phyloP scores from a whole-genome alignment of 1,140 invertebrate species.

The Papilio helenus region DNA sequence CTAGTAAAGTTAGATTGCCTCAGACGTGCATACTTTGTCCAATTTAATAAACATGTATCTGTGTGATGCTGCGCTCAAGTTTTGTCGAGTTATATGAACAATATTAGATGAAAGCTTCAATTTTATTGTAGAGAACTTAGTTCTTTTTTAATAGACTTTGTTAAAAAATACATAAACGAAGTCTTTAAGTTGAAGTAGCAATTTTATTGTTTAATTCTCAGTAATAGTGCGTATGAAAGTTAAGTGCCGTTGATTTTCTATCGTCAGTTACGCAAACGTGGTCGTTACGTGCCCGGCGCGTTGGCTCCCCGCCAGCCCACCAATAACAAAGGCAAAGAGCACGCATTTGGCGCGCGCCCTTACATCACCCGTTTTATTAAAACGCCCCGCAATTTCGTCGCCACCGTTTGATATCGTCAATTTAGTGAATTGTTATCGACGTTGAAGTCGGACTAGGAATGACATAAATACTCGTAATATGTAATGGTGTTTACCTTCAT shows the following conservation, averaged over 20 bases:
- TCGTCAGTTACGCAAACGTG: not conserved
- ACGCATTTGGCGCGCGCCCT: slow-evolving; percentile 3
- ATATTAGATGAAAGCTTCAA: too few species aligned
- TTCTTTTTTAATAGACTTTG: too few species aligned
- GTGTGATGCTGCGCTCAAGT: not conserved
- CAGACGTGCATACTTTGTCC: not conserved
- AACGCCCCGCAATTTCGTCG: slow-evolving; percentile 13
- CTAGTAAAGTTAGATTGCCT: not conserved
- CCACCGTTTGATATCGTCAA: slow-evolving; percentile 15
- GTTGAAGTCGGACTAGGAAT: not conserved
- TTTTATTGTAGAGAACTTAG: too few species aligned
- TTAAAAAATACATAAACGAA: not conserved
- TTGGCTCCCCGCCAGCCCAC: not conserved
- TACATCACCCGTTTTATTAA: slow-evolving; percentile 26
- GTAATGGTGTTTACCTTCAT: not conserved
- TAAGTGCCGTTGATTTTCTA: slow-evolving; percentile 25
- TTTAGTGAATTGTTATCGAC: slow-evolving; percentile 22
- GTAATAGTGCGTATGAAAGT: slow-evolving; percentile 14
- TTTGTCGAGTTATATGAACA: too few species aligned
- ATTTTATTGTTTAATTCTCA: not conserved
- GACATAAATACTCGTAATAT: not conserved
- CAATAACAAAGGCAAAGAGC: slow-evolving; percentile 8
- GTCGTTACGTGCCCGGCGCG: not conserved
- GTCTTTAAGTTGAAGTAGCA: not conserved
- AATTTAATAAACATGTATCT: not conserved